phyloP scores from a whole-genome alignment of 35 echinoderm and acorn worm species.

The Eucidaris tribuloides region DNA sequence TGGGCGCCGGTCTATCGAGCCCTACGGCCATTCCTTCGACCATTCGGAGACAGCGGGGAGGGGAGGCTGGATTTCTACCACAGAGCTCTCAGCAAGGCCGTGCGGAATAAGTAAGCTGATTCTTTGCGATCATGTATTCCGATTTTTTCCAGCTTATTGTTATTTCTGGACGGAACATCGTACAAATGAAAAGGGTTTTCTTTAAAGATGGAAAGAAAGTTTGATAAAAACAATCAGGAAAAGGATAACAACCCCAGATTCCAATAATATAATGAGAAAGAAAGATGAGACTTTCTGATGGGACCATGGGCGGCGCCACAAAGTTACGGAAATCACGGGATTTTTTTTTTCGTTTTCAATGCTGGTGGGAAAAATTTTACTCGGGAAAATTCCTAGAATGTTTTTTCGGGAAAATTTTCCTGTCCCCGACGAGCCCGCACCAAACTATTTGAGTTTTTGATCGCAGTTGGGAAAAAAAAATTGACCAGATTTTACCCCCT shows the following conservation, averaged over 20 bases:
- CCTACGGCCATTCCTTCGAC: slow-evolving; percentile 72
- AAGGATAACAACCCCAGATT: background rate
- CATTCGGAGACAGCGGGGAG: slow-evolving; percentile 92
- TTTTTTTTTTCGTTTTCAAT: no score
- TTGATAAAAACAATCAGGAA: background rate
- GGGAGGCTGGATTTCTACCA: slow-evolving; percentile 86
- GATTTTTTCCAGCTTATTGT: background rate
- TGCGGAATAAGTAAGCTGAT: slow-evolving; percentile 69
- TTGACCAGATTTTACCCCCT: no score
- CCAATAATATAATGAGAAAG: background rate
- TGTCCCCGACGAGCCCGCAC: no score
- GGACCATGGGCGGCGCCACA: no score
- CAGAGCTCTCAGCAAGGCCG: no score
- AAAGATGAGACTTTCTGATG: background rate
- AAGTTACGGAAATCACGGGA: no score
- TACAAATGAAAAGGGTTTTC: background rate
- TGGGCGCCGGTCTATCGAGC: slow-evolving; percentile 83
- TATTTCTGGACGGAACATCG: background rate
- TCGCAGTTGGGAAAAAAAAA: no score
- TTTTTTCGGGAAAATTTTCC: no score
- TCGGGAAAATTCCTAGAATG: no score
- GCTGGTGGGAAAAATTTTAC: no score
- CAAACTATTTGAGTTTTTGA: no score
- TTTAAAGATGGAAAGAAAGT: background rate
- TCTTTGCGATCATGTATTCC: background rate